A percentile compares a stretch with the other conserved stretches of the same genome.
These are phyloP conservation scores for Drosophila setosimentum DNA, from an alignment of 2,888 invertebrate species.

Conservation along the genomic window DNA sequence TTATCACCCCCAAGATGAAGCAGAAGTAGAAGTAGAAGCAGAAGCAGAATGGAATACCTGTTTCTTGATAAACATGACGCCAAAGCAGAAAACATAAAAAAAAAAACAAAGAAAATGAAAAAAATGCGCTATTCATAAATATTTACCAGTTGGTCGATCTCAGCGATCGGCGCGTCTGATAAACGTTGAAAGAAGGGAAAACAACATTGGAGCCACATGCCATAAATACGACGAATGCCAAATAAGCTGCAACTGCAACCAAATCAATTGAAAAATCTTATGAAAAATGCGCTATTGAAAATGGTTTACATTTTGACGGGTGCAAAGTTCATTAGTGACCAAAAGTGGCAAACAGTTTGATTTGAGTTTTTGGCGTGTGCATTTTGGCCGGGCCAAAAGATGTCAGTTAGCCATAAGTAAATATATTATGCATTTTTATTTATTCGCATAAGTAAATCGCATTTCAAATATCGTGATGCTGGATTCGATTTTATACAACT, in stretches of 20 bases:
- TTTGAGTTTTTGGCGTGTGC: slow-evolving; percentile 1
- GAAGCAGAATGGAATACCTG: slow-evolving; percentile 38
- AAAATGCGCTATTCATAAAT: slow-evolving; percentile 70
- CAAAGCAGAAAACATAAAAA: neutral
- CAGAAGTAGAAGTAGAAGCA: neutral
- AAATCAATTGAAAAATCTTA: slow-evolving; percentile 54
- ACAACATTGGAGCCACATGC: slow-evolving; percentile 66
- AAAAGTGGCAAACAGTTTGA: slow-evolving; percentile 31
- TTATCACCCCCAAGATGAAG: slow-evolving; percentile 28
- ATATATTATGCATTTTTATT: slow-evolving; percentile 7
- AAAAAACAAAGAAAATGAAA: neutral
- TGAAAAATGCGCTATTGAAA: slow-evolving; percentile 54
- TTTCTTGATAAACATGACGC: slow-evolving; percentile 35
- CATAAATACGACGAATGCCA: slow-evolving; percentile 62
- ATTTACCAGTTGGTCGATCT: slow-evolving; percentile 56
- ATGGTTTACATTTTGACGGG: slow-evolving; percentile 38
- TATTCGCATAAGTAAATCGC: neutral
- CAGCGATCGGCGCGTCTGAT: slow-evolving; percentile 61
- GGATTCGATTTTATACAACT: slow-evolving; percentile 1
- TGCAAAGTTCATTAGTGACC: slow-evolving; percentile 48
- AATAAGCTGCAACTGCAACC: slow-evolving; percentile 46
- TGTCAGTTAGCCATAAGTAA: slow-evolving; percentile 62
- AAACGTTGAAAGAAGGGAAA: slow-evolving; percentile 69
- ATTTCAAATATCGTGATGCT: neutral
- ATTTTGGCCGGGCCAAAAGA: slow-evolving; percentile 23